Evolutionary conservation across 2,113 vertebrate genomes (phyloP).

Genomic region (Pygoscelis antarcticus): DNA sequence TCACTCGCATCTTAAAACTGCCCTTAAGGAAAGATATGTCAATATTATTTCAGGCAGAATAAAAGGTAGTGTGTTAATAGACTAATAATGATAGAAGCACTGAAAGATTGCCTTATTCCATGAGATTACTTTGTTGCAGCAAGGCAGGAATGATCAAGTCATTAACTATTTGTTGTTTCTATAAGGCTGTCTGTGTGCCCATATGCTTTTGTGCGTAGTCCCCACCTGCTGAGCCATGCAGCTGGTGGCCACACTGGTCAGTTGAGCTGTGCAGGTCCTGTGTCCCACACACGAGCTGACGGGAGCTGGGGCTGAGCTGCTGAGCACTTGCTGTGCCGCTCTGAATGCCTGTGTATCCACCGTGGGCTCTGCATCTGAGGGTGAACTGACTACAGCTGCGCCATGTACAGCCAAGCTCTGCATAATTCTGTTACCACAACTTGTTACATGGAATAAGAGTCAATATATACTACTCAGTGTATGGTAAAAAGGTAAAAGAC

Average conservation of each 20-base stretch:
- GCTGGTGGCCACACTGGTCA: background rate
- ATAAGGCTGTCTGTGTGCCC: background rate
- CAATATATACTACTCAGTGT: background rate
- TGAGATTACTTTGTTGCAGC: background rate
- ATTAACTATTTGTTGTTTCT: background rate
- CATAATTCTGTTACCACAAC: fast-evolving
- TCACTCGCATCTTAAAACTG: background rate
- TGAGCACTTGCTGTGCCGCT: background rate
- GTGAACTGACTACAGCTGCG: background rate
- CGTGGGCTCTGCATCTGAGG: fast-evolving
- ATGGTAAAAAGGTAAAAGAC: background rate
- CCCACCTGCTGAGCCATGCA: background rate
- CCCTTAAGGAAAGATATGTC: constrained; percentile 9
- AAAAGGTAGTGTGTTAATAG: background rate
- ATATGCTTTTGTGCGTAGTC: fast-evolving
- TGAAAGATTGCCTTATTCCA: background rate
- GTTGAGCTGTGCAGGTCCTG: background rate
- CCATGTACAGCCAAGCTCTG: background rate
- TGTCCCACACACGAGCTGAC: fast-evolving
- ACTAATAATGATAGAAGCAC: background rate
- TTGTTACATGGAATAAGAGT: fast-evolving
- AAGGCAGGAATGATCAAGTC: background rate
- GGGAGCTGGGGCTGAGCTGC: background rate
- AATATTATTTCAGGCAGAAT: constrained; percentile 3
- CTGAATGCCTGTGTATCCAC: too few species aligned